phyloP scores from a whole-genome alignment of 1,140 invertebrate species.

The Oscheius sp. region DNA sequence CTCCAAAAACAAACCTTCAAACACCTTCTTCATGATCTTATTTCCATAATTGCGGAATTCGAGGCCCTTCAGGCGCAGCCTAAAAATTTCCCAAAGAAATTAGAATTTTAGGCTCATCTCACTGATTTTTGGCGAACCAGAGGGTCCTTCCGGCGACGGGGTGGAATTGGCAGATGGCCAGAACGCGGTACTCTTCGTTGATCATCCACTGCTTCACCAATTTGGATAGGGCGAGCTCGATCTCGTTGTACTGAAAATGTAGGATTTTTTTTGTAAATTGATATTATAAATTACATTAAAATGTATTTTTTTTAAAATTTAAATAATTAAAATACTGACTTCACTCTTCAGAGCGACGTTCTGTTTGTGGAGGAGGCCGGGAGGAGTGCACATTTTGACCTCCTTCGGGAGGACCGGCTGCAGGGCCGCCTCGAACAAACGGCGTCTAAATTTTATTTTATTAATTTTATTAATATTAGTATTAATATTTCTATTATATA shows the following conservation, averaged over 20 bases:
- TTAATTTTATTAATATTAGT: background rate
- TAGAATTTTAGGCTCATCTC: conserved; percentile 21
- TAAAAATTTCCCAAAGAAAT: conserved; percentile 18
- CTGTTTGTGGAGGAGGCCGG: background rate
- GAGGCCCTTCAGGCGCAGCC: conserved; percentile 43
- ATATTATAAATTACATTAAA: background rate
- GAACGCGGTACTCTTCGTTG: conserved; percentile 41
- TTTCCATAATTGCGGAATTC: conserved; percentile 44
- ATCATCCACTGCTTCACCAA: conserved; percentile 45
- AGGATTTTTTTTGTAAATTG: background rate
- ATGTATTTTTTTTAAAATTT: conserved; percentile 10
- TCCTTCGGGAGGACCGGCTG: conserved; percentile 33
- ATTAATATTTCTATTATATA: too few relatives aligned
- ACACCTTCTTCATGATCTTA: conserved; percentile 46
- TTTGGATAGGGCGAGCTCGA: conserved; percentile 46
- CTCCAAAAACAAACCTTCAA: conserved; percentile 30
- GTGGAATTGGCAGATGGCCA: conserved; percentile 47
- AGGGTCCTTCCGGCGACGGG: conserved; percentile 44
- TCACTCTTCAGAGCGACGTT: background rate
- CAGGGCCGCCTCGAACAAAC: conserved; percentile 47
- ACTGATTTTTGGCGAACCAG: conserved; percentile 46
- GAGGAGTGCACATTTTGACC: conserved; percentile 11
- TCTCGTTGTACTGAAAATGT: conserved; percentile 42
- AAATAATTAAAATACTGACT: background rate
- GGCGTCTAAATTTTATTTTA: conserved; percentile 22